Evolutionary conservation across 2,797 vertebrate species (phyloP).

Genomic region (Perodicticus potto): DNA sequence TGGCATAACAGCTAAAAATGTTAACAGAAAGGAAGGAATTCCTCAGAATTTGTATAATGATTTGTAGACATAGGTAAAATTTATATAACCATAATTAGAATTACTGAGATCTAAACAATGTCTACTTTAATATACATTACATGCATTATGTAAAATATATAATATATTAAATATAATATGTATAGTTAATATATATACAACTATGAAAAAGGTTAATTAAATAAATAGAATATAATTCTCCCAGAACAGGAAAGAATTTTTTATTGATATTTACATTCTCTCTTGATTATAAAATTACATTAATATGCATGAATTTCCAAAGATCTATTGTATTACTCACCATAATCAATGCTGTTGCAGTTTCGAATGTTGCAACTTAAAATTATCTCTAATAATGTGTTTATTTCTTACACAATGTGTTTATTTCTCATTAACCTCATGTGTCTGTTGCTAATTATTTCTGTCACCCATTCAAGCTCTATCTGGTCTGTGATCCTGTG

Average conservation of each 20-base stretch:
- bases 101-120: background rate
- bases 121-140: background rate
- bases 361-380: background rate
- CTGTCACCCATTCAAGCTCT: background rate
- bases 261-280: background rate
- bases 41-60: background rate
- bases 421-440: background rate
- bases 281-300: background rate
- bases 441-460: background rate
- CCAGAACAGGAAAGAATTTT: background rate
- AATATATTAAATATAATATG: background rate
- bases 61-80: background rate
- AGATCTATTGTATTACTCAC: background rate
- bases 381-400: background rate
- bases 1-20: background rate
- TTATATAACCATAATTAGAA: background rate
- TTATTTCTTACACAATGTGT: background rate
- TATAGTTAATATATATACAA: background rate
- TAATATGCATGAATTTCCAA: background rate
- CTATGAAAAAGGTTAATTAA: background rate
- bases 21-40: background rate
- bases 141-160: background rate
- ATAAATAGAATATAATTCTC: background rate
- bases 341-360: background rate
- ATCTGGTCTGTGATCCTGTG: background rate